These are phyloP conservation scores for Nasonovia ribisnigri DNA, from an alignment of 2,888 invertebrate species.

Conservation along the genomic window DNA sequence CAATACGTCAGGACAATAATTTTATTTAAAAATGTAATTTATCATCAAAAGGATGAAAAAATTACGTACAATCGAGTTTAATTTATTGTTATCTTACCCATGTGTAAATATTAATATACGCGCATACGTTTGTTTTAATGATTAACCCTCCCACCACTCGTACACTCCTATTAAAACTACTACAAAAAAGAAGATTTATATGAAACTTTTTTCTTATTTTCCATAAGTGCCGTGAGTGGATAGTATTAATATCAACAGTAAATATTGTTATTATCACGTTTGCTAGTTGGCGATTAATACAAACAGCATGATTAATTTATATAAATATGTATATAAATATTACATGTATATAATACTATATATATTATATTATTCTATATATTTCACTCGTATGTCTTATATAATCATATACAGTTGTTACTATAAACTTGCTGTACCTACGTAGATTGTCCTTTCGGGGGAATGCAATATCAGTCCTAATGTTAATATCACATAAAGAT, in stretches of 20 bases:
- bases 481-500: not conserved
- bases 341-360: not conserved
- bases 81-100: slow-evolving; percentile 8
- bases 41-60: not conserved
- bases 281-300: not conserved
- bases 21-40: slow-evolving; percentile 13
- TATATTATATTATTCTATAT: not conserved
- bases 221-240: not conserved
- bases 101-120: slow-evolving; percentile 14
- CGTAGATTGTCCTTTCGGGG: not conserved
- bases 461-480: too few relatives aligned
- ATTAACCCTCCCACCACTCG: not conserved
- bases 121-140: not conserved
- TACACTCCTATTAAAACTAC: not conserved
- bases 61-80: slow-evolving; percentile 3
- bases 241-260: not conserved
- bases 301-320: not conserved
- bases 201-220: not conserved
- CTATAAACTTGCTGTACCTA: not conserved
- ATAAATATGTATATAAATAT: not conserved
- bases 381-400: not conserved
- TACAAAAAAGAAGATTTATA: not conserved
- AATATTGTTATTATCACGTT: slow-evolving; percentile 1
- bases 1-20: not conserved
- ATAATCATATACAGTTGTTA: not conserved